These are phyloP conservation scores for Phyllostomus discolor DNA, from an alignment of 2,113 vertebrate species.

Conservation along the genomic window DNA sequence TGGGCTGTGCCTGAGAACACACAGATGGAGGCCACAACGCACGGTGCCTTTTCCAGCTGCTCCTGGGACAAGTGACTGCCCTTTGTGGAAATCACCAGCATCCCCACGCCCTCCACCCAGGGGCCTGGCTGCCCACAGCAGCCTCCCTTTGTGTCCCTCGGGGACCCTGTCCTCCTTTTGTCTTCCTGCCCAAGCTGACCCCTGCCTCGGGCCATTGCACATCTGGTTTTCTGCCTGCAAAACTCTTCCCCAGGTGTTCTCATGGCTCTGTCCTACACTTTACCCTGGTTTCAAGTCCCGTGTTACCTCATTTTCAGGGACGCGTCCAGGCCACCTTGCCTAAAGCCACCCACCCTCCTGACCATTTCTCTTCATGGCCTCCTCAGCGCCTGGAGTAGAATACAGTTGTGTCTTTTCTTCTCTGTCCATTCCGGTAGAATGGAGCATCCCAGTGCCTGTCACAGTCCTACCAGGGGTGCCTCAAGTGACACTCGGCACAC, in stretches of 20 bases:
- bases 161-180: no score
- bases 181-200: neutral
- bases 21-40: neutral
- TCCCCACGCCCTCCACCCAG: no score
- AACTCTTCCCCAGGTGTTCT: neutral
- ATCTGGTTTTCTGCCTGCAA: neutral
- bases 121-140: accelerated
- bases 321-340: accelerated
- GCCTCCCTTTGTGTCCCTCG: accelerated
- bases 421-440: neutral
- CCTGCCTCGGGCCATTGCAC: neutral
- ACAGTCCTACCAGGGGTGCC: neutral
- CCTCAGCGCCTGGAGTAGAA: neutral
- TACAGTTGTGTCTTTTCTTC: neutral
- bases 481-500: neutral
- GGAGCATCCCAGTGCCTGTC: neutral
- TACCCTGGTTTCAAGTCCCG: neutral
- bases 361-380: neutral
- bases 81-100: neutral
- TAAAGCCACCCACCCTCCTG: neutral
- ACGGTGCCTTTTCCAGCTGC: neutral
- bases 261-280: neutral
- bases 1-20: no score
- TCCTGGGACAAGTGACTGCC: accelerated
- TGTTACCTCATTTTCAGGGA: neutral